Base-by-base conservation (phyloP, 2,113 vertebrate species). In the Morone saxatilis region DNA sequence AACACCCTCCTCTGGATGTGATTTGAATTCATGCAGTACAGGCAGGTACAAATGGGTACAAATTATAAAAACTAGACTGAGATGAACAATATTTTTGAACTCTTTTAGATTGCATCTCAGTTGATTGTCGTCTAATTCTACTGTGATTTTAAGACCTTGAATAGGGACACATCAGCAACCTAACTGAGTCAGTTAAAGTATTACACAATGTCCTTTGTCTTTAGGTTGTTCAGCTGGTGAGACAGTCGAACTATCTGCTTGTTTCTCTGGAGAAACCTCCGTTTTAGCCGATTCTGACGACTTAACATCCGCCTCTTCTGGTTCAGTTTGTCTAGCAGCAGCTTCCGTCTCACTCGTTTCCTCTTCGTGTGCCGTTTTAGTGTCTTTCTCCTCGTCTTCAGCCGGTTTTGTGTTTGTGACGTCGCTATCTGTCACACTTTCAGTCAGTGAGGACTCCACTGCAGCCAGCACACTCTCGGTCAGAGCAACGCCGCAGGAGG, bases 121-220 rank as follows among this genome's bases (percentile, higher is more conserved):
- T 63, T 59, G 8, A 78, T 48, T 81, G 14, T 17, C 17, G 9
- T 20, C 25, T 56, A 54, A 4, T 51, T 78, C 56, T 57, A 31
- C 25, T 67, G n/a, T 67, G 4, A 41, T 60, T 83, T 71, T 77
- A 68, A 66, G 59, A 61, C 61, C 25, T 63, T 25, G 10, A 70
- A 36, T 31, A 6, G 20, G 4, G 41, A 77, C 53, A 65, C 17
- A 51, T n/a, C 17, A 53, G 11, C 38, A 56, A 57, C 1, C 13
- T 7, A 47, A 48, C 16, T 71, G 51, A 19, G 31, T 51, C 22
- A 36, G 20, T 76, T 93, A 94, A 78, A 94, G 90, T 68, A 94
- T 94, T 1, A 88, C 31, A 85, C 93, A 94, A 36, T 82, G 86
- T 63, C 82, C 77, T 76, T 81, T 91, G 25, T 31, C 80, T 84